Conservation (phyloP, 2,888 invertebrate species). For the Ochropacha duplaris region DNA sequence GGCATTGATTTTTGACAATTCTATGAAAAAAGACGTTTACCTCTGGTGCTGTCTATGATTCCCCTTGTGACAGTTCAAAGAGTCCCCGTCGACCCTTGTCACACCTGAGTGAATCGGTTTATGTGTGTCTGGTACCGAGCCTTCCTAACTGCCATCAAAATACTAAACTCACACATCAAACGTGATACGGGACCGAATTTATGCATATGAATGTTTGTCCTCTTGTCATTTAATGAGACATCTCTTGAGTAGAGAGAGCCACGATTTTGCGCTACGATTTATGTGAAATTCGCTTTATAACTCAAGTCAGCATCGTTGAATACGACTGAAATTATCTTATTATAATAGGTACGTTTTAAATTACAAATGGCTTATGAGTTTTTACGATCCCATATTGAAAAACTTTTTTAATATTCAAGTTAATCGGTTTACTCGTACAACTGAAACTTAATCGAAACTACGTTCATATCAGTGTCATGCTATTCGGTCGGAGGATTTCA, state of each 20-base stretch:
- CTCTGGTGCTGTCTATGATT: background rate
- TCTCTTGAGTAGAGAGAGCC: constrained; percentile 10
- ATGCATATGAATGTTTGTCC: constrained; percentile 30
- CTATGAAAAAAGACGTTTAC: background rate
- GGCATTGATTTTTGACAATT: background rate
- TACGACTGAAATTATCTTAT: background rate
- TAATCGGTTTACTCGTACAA: no score
- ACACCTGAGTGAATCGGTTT: constrained; percentile 29
- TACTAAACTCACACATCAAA: constrained; percentile 32
- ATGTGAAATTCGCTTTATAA: constrained; percentile 5
- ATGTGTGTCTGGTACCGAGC: constrained; percentile 10
- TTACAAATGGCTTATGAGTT: background rate
- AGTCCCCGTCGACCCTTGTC: constrained; percentile 31
- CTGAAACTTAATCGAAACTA: background rate
- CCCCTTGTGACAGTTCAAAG: constrained; percentile 30
- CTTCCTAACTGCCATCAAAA: constrained; percentile 11
- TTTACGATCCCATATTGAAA: background rate
- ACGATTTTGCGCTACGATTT: constrained; percentile 18
- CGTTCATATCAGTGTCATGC: background rate
- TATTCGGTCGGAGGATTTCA: background rate
- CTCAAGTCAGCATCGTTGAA: background rate
- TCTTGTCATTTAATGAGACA: constrained; percentile 24
- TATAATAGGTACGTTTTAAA: background rate
- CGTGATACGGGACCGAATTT: constrained; percentile 34
- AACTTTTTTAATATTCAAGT: background rate